Evolutionary conservation across 1,140 invertebrate species (phyloP), one percentile per base, ranked within the genome.

Genomic region (Campoletis sonorensis): DNA sequence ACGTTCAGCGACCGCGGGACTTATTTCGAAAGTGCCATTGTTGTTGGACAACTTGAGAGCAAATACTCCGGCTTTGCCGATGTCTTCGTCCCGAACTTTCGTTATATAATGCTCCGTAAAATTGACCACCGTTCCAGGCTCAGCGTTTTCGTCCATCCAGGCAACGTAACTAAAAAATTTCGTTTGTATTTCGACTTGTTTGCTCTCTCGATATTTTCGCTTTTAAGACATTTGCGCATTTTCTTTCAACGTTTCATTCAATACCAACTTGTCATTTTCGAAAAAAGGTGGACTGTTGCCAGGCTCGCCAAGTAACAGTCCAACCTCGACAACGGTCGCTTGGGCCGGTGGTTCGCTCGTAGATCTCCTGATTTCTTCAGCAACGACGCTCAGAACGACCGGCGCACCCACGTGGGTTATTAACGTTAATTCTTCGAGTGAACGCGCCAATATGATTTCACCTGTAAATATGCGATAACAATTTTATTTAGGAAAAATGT

Each of bases 1-100:
- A 71, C 96, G 94, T 89, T 97, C 95, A 0, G 96, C 96, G n/a
- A 97, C 96, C n/a, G 94, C 94, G 0, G 97, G 97, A n/a, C 94
- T 93, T 73, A 98, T 95, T 89, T 97, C 96, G 89, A 98, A 98
- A 3, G 96, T 97, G 21, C 96, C 96, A 89, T 97, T 96, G 88
- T 97, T 96, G 79, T 96, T 96, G 21, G 95, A 92, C 78, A 98
- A 88, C 54, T 94, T 94, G 10, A 98, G 89, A 5, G 96, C 95
- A 88, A 98, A 97, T 4, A 97, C 95, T 26, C 97, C 97, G 87
- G 96, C 96, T 86, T 96, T 96, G 13, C 95, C 97, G 87, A 95
- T 94, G 87, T 96, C 95, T 84, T 96, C 95, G 85, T 96, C 96
- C 79, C 94, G 95, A 15, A 97, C 95, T 92, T 93, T 94, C 2